Percentiles rank a stretch among this genome's conserved stretches.
phyloP scores from a whole-genome alignment of 2,888 invertebrate species.

The Clunio marinus region DNA sequence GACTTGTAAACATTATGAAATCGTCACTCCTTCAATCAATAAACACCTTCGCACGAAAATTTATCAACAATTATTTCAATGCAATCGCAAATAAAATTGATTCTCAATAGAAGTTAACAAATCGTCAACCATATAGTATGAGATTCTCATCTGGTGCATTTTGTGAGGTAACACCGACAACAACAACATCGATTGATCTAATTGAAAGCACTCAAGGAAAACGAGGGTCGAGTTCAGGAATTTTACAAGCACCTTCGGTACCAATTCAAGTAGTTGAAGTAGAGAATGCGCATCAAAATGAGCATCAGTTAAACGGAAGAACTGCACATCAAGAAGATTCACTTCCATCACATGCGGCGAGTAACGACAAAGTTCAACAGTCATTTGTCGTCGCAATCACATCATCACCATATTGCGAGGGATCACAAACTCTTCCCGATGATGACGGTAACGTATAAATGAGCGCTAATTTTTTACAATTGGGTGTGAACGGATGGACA shows the following conservation, averaged over 20 bases:
- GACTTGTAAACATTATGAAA: neutral
- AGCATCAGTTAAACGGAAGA: constrained; percentile 12
- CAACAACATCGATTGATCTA: constrained; percentile 36
- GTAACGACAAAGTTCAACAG: constrained; percentile 12
- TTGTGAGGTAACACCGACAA: constrained; percentile 23
- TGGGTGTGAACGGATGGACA: constrained; percentile 26
- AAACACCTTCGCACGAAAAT: neutral
- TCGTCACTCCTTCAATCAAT: neutral
- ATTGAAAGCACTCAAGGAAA: constrained; percentile 30
- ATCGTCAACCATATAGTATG: constrained; percentile 35
- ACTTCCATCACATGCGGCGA: neutral
- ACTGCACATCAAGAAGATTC: neutral
- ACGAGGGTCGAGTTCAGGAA: constrained; percentile 15
- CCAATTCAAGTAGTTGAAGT: constrained; percentile 31
- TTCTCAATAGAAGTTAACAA: constrained; percentile 16
- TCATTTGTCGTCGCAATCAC: constrained; percentile 10
- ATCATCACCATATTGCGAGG: constrained; percentile 13
- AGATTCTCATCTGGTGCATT: constrained; percentile 23
- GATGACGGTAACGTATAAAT: constrained; percentile 35
- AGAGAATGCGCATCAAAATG: neutral
- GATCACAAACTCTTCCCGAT: constrained; percentile 18
- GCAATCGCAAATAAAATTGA: no score
- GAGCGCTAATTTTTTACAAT: constrained; percentile 34
- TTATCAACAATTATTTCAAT: no score
- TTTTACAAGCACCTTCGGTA: neutral